Percentiles rank a stretch among this genome's conserved stretches.
phyloP scores from a whole-genome alignment of 2,888 invertebrate species.

The Unio delphinus region DNA sequence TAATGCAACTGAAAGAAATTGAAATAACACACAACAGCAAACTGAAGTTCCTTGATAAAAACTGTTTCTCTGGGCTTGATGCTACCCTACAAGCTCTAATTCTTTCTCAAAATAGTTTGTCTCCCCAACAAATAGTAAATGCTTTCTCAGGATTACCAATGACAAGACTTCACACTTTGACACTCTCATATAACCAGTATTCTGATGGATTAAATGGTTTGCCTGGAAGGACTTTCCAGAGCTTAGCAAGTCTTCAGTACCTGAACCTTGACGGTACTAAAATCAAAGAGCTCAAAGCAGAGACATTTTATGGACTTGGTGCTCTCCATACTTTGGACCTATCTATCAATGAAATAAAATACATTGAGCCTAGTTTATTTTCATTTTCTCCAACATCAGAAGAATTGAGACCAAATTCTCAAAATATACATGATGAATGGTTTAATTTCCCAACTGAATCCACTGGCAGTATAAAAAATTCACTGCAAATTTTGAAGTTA shows the following conservation, averaged over 20 bases:
- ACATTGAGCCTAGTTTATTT: conserved; percentile 40
- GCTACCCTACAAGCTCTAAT: no score
- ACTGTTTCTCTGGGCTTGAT: conserved; percentile 31
- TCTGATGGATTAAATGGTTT: conserved; percentile 16
- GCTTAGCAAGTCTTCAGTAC: conserved; percentile 40
- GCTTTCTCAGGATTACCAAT: no score
- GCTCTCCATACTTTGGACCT: conserved; percentile 43
- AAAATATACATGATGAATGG: not conserved
- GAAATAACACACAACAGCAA: conserved; percentile 35
- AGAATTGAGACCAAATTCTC: conserved; percentile 31
- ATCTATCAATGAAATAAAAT: conserved; percentile 41
- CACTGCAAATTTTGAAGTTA: conserved; percentile 68
- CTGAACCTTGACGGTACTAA: conserved; percentile 40
- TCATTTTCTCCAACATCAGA: conserved; percentile 31
- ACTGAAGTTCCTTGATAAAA: conserved; percentile 30
- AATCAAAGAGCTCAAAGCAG: conserved; percentile 24
- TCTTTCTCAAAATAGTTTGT: no score
- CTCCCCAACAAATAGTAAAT: no score
- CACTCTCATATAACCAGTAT: conserved; percentile 20
- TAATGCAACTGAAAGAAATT: conserved; percentile 28
- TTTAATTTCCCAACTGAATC: conserved; percentile 36
- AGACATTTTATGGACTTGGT: conserved; percentile 35
- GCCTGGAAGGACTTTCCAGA: conserved; percentile 32
- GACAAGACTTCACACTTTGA: not conserved
- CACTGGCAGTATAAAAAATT: conserved; percentile 61